Base-by-base conservation (phyloP, 2,888 invertebrate genomes). In the Trichogramma dendrolimi region DNA sequence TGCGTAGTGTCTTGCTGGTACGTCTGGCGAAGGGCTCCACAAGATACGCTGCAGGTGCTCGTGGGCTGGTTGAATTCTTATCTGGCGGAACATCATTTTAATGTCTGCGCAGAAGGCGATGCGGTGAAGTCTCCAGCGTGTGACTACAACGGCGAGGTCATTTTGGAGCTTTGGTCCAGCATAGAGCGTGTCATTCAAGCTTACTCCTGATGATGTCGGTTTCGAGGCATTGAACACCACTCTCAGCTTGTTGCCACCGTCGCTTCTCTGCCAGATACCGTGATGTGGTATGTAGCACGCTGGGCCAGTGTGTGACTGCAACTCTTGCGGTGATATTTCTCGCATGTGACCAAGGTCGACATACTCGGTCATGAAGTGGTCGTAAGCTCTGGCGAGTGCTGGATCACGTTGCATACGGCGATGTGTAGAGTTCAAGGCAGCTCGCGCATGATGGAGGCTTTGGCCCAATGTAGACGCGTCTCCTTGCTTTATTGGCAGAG, bases 131-230 rank as follows among this genome's bases (percentile, higher is more conserved):
- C 43, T 10, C 54, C 42, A 54, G 6, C 54, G 42, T 7, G 42
- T n/a, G 6, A 42, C 41, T 5, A 54, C 42, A 14, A 27, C 4
- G 11, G 42, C 41, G 6, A 54, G 5, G 6, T 54, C 42, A 4
- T 10, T 54, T 8, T 54, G 54, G 7, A 54, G 55, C 8, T 41
- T 42, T 41, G 55, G 55, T 5, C 14, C 55, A 6, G 55, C 5
- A 6, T 42, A 42, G 38, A 55, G 55, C 10, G 10, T 10, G 6
- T 55, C 44, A 42, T 55, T 55, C 4, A 55, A 14, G 11, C 51
- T 51, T 4, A 4, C 5, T 6, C 51, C 51, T 39, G 51, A 51
- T 4, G 51, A 39, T 6, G 51, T 51, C n/a, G 39, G 39, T 6
- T 11, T 5, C 5, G 51, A 51, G 6, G 51, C 51, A 6, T 51